Evolutionary conservation across 2,888 invertebrate species (phyloP).

Genomic region (Xestia rhomboidea): DNA sequence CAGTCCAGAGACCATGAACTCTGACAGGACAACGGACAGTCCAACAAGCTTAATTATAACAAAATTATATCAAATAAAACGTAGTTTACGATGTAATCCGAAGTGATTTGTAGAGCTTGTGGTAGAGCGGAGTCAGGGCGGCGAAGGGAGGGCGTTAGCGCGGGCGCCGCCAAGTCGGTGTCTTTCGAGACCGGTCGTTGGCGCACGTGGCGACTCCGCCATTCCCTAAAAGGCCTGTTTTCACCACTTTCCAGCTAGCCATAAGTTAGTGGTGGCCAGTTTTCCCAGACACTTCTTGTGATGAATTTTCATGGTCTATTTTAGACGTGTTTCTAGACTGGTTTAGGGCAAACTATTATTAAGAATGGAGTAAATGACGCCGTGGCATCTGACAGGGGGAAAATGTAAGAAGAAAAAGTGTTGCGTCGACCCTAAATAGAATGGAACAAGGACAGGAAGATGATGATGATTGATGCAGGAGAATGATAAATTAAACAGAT

Average conservation of each 20-base stretch:
- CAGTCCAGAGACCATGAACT: conserved; percentile 63
- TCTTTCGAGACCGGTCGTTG: conserved; percentile 58
- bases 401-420: no score
- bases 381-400: no score
- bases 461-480: background rate
- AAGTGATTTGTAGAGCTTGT: conserved; percentile 62
- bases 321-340: background rate
- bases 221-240: conserved; percentile 57
- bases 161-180: conserved; percentile 66
- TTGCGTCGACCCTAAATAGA: no score
- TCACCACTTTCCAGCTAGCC: conserved; percentile 53
- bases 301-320: background rate
- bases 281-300: conserved; percentile 18
- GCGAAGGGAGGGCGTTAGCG: conserved; percentile 43
- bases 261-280: conserved; percentile 5
- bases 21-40: conserved; percentile 59
- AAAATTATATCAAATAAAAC: conserved; percentile 69
- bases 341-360: conserved; percentile 2
- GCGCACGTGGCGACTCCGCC: conserved; percentile 60
- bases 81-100: conserved; percentile 62
- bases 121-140: conserved; percentile 52
- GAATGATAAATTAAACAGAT: background rate
- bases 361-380: no score
- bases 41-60: conserved; percentile 68
- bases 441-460: no score